phyloP scores from a whole-genome alignment of 2,888 invertebrate species.

The Erebia aethiops region DNA sequence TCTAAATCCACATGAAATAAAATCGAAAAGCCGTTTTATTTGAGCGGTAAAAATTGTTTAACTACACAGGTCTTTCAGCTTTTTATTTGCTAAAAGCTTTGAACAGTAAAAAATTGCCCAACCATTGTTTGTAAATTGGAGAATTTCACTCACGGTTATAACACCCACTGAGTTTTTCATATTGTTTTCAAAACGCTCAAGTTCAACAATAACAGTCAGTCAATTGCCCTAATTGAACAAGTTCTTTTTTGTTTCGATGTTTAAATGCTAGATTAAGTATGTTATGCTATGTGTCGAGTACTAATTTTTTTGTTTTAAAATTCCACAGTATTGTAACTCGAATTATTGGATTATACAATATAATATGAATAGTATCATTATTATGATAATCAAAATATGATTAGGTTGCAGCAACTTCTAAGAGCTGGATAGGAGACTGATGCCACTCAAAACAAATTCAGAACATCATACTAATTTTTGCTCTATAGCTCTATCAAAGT shows the following conservation, averaged over 20 bases:
- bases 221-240: conserved; percentile 34
- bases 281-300: neutral
- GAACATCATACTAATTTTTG: no score
- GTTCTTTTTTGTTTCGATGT: conserved; percentile 18
- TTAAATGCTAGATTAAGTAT: neutral
- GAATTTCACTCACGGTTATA: conserved; percentile 36
- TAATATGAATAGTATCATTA: no score
- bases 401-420: no score
- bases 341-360: no score
- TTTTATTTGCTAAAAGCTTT: conserved; percentile 34
- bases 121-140: conserved; percentile 38
- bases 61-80: conserved; percentile 23
- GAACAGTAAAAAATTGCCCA: conserved; percentile 37
- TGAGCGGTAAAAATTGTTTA: conserved; percentile 24
- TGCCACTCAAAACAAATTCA: no score
- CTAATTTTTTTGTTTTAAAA: neutral
- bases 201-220: conserved; percentile 37
- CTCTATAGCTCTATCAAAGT: neutral
- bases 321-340: neutral
- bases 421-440: no score
- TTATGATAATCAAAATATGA: no score
- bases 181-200: conserved; percentile 37
- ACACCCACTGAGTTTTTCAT: conserved; percentile 35
- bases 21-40: conserved; percentile 22
- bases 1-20: conserved; percentile 18